Conservation (phyloP, 2,888 invertebrate genomes). For the Dynastes grantii region DNA sequence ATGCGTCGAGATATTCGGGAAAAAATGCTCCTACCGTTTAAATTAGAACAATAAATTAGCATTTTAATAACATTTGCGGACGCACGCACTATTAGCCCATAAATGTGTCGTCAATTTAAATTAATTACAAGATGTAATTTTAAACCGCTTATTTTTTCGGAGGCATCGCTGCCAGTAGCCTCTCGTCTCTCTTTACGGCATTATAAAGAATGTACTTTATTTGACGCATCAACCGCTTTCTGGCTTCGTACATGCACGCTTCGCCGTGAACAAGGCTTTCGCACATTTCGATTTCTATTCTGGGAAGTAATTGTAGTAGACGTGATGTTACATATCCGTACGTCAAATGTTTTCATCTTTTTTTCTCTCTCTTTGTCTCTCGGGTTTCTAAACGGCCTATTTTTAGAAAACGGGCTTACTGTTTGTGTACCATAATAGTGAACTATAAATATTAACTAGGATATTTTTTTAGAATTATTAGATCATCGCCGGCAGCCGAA, state of each 20-base stretch:
- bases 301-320: constrained; percentile 14
- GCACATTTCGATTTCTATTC: constrained; percentile 21
- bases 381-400: background rate
- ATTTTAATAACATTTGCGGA: constrained; percentile 18
- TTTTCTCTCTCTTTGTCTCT: background rate
- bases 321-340: constrained; percentile 3
- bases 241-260: background rate
- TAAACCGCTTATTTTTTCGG: constrained; percentile 15
- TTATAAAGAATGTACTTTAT: constrained; percentile 12
- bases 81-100: constrained; percentile 22
- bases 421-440: background rate
- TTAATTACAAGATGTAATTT: constrained; percentile 31
- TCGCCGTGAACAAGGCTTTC: background rate
- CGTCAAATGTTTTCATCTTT: constrained; percentile 3
- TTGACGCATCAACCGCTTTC: constrained; percentile 7
- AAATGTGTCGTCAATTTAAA: constrained; percentile 39
- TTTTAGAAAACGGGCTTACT: constrained; percentile 1
- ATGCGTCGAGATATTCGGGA: background rate
- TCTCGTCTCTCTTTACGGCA: background rate
- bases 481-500: no score
- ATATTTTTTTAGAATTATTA: background rate
- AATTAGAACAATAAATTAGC: constrained; percentile 29
- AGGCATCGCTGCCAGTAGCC: background rate
- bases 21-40: constrained; percentile 15
- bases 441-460: background rate